Percentiles rank a stretch among this genome's conserved stretches.
phyloP scores from a whole-genome alignment of 2,113 vertebrate species.

The Petaurus breviceps region DNA sequence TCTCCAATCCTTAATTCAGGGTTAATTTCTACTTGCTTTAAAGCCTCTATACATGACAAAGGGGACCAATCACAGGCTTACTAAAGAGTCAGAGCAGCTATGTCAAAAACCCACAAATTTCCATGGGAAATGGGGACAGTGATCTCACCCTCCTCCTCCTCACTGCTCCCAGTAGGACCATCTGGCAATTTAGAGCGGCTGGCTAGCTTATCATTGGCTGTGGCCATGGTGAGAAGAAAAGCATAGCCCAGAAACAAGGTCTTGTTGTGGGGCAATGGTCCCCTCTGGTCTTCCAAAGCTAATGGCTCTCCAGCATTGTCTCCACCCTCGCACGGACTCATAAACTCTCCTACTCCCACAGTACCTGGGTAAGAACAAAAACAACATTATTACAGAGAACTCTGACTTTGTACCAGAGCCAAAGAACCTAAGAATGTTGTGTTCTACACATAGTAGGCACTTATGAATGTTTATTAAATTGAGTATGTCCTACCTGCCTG shows the following conservation, averaged over 20 bases:
- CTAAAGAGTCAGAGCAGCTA: background rate
- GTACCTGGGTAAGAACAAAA: slow-evolving; percentile 73
- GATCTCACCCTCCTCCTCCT: slow-evolving; percentile 92
- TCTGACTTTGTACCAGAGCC: background rate
- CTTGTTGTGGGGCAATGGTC: slow-evolving; percentile 91
- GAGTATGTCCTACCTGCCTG: background rate
- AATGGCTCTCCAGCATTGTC: slow-evolving; percentile 80
- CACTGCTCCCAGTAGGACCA: slow-evolving; percentile 81
- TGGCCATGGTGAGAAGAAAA: slow-evolving; percentile 95
- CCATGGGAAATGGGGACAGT: slow-evolving; percentile 9
- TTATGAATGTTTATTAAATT: background rate
- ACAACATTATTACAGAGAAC: background rate
- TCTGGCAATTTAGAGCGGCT: slow-evolving; percentile 82
- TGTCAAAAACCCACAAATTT: slow-evolving; percentile 9
- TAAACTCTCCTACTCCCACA: slow-evolving; percentile 77
- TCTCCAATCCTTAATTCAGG: slow-evolving; percentile 22
- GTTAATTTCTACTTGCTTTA: background rate
- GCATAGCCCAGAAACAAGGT: slow-evolving; percentile 96
- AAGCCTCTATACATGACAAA: background rate
- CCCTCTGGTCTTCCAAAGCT: slow-evolving; percentile 84
- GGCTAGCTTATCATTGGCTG: slow-evolving; percentile 87
- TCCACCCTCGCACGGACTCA: slow-evolving; percentile 87
- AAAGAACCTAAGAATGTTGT: background rate
- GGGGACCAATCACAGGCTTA: background rate
- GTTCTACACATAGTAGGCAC: background rate